A percentile compares a stretch with the other conserved stretches of the same genome.
These are phyloP conservation scores for Megalurothrips usitatus DNA, from an alignment of 2,888 invertebrate genomes.

Conservation along the genomic window DNA sequence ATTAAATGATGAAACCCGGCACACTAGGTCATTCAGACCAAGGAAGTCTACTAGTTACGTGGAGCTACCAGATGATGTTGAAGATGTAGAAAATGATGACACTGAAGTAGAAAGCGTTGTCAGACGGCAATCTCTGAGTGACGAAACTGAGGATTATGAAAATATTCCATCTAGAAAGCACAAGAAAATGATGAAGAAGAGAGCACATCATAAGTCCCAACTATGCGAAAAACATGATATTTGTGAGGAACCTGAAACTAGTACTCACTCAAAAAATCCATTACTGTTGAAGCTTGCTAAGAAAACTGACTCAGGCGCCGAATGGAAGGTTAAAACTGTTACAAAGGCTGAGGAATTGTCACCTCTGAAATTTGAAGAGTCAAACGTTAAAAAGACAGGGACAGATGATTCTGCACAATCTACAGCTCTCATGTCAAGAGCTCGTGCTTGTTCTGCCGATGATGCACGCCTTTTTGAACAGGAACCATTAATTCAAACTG, in stretches of 20 bases:
- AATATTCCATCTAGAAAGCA: neutral
- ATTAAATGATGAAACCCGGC: neutral
- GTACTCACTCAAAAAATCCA: neutral
- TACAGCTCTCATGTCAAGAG: neutral
- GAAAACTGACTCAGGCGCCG: slow-evolving; percentile 14
- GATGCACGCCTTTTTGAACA: neutral
- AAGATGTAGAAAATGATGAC: neutral
- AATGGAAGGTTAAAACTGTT: slow-evolving; percentile 7
- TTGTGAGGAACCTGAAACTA: neutral
- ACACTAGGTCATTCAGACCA: slow-evolving; percentile 6
- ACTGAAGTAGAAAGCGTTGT: neutral
- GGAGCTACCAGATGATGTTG: neutral
- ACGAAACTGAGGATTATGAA: neutral
- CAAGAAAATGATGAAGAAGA: neutral
- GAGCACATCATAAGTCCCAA: neutral
- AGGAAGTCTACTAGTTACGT: neutral
- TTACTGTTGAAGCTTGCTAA: neutral
- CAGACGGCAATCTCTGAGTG: neutral
- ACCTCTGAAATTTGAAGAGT: neutral
- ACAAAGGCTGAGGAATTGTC: neutral
- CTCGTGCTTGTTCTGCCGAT: neutral
- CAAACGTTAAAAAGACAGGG: neutral
- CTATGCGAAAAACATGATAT: neutral
- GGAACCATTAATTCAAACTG: neutral
- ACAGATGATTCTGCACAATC: neutral